phyloP scores from a whole-genome alignment of 1,140 invertebrate genomes.

The Halictus rubicundus region DNA sequence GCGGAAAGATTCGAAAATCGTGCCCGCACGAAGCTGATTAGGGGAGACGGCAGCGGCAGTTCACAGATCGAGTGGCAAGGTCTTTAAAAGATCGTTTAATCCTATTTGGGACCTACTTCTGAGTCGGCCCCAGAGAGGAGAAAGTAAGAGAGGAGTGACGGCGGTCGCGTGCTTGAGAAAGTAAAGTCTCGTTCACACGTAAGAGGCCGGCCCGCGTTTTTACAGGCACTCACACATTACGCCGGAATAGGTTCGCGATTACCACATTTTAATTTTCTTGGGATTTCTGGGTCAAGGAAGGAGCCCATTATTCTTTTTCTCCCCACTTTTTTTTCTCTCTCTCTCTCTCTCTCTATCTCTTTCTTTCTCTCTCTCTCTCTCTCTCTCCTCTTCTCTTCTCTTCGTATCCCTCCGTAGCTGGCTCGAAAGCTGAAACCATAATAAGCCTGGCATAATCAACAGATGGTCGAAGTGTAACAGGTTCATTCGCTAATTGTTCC shows the following conservation, averaged over 20 bases:
- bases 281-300: constrained; percentile 27
- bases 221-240: constrained; percentile 24
- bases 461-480: background rate
- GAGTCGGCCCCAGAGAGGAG: constrained; percentile 68
- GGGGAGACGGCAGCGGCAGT: no score
- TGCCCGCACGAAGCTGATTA: background rate
- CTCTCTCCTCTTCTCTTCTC: no score
- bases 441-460: background rate
- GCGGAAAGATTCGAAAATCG: background rate
- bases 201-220: constrained; percentile 43
- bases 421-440: constrained; percentile 14
- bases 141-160: constrained; percentile 76
- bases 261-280: constrained; percentile 45
- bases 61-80: constrained; percentile 12
- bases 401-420: background rate
- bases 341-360: no score
- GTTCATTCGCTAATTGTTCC: no score
- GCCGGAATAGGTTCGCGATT: constrained; percentile 39
- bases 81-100: constrained; percentile 62
- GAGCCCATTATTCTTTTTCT: background rate
- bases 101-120: constrained; percentile 78
- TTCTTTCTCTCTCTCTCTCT: no score
- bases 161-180: constrained; percentile 75
- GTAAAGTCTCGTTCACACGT: constrained; percentile 73
- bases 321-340: background rate